Conservation (phyloP, 2,888 invertebrate species). For the Helicoverpa assulta region DNA sequence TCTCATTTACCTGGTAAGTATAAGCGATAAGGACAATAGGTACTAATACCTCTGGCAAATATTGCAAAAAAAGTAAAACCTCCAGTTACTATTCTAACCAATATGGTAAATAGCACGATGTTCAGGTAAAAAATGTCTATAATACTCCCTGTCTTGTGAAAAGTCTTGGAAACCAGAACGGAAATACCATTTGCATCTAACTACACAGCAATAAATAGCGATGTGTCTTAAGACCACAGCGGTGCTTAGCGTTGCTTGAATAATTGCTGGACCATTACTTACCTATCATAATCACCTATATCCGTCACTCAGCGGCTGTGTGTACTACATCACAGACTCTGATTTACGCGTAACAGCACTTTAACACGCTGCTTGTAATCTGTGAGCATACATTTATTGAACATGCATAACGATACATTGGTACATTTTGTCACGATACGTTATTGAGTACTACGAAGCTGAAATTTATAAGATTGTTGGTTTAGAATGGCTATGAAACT, state of each 20-base stretch:
- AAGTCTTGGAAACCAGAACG: background rate
- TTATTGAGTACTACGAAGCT: background rate
- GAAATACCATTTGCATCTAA: slow-evolving; percentile 2
- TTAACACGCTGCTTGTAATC: slow-evolving; percentile 7
- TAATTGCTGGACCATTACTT: slow-evolving; percentile 27
- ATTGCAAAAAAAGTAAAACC: background rate
- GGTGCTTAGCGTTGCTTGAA: slow-evolving; percentile 19
- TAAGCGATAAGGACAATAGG: background rate
- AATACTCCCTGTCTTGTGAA: background rate
- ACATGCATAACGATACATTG: background rate
- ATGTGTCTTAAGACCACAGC: slow-evolving; percentile 8
- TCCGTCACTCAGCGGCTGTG: slow-evolving; percentile 5
- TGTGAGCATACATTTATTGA: slow-evolving; percentile 6
- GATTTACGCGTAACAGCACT: slow-evolving; percentile 8
- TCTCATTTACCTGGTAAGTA: background rate
- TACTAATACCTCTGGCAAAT: background rate
- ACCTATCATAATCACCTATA: slow-evolving; percentile 16
- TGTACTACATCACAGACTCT: slow-evolving; percentile 1
- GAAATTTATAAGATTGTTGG: background rate
- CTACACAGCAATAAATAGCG: slow-evolving; percentile 4
- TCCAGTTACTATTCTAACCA: background rate
- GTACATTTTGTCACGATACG: slow-evolving; percentile 4
- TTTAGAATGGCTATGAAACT: background rate
- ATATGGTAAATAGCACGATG: background rate
- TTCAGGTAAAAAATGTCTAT: background rate